These are phyloP conservation scores for Tinea trinotella DNA, from an alignment of 2,888 invertebrate genomes.

Conservation along the genomic window DNA sequence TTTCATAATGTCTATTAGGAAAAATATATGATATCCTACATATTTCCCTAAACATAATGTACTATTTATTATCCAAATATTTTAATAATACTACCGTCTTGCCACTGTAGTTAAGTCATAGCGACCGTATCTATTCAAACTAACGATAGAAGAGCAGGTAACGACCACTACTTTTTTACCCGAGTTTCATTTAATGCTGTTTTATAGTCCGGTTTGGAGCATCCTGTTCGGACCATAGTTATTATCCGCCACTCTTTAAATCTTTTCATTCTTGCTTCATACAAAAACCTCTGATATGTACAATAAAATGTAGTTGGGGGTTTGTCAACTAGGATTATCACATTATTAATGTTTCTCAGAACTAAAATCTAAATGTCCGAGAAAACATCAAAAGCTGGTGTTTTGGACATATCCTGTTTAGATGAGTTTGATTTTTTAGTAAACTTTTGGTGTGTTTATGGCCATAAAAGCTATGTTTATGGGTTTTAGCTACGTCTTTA, in stretches of 20 bases:
- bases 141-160: constrained; percentile 43
- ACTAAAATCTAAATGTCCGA: background rate
- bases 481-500: background rate
- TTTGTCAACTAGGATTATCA: background rate
- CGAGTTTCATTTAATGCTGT: constrained; percentile 13
- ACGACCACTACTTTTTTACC: constrained; percentile 55
- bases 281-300: background rate
- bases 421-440: background rate
- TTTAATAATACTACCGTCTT: background rate
- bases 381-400: background rate
- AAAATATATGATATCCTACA: too few relatives aligned
- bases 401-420: background rate
- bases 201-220: constrained; percentile 17
- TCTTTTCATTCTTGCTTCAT: background rate
- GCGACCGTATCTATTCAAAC: constrained; percentile 5
- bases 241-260: constrained; percentile 6
- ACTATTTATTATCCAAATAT: too few relatives aligned
- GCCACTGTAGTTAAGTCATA: constrained; percentile 13
- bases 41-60: too few relatives aligned
- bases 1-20: too few relatives aligned
- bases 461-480: constrained; percentile 22
- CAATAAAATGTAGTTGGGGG: background rate
- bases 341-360: background rate
- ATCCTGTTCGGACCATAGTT: constrained; percentile 12
- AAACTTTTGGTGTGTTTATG: constrained; percentile 31